phyloP scores from a whole-genome alignment of 2,888 invertebrate genomes.

The Celastrina argiolus region DNA sequence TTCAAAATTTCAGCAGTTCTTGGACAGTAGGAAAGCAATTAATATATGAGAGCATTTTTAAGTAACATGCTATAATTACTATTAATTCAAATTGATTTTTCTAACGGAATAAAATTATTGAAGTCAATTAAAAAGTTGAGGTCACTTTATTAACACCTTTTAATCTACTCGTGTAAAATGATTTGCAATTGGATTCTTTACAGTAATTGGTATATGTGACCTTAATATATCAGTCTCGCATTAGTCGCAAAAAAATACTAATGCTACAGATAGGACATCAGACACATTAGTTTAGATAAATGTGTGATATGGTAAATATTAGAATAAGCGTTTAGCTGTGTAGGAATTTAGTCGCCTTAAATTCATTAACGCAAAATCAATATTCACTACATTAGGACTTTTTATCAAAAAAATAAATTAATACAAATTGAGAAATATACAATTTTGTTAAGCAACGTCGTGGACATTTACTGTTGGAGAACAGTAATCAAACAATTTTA shows the following conservation, averaged over 20 bases:
- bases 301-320: neutral
- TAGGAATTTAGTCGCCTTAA: neutral
- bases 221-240: conserved; percentile 12
- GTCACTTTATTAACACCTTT: neutral
- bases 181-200: neutral
- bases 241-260: neutral
- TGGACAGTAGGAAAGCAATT: neutral
- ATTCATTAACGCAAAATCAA: neutral
- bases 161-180: neutral
- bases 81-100: neutral
- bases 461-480: neutral
- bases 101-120: neutral
- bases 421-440: conserved; percentile 4
- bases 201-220: neutral
- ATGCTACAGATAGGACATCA: neutral
- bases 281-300: neutral
- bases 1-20: neutral
- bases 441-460: conserved; percentile 7
- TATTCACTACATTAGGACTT: neutral
- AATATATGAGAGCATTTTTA: neutral
- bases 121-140: neutral
- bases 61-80: neutral
- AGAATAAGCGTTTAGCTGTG: conserved; percentile 1
- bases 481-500: neutral
- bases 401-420: conserved; percentile 5